Evolutionary conservation across 2,888 invertebrate genomes (phyloP).

Genomic region (Drosophila paucipuncta): DNA sequence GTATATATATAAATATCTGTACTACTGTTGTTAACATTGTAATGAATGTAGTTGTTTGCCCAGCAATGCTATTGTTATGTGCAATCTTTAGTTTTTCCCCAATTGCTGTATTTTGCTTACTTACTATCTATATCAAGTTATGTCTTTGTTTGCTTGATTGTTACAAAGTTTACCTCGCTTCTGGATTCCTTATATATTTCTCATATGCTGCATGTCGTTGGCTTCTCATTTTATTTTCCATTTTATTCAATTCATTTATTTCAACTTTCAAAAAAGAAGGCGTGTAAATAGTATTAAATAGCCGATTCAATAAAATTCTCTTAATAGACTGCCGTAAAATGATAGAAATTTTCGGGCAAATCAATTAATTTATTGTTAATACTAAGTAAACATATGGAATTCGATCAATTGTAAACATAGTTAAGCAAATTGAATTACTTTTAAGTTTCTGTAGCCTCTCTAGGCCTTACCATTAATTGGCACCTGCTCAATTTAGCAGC

Average conservation of each 20-base stretch:
- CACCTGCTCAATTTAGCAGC: constrained; percentile 50
- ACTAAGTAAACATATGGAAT: constrained; percentile 52
- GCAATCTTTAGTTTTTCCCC: neutral
- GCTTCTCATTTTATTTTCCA: constrained; percentile 33
- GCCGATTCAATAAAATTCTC: constrained; percentile 37
- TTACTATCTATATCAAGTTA: neutral
- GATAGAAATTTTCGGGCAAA: constrained; percentile 78
- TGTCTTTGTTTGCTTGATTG: constrained; percentile 4
- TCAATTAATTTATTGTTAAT: constrained; percentile 40
- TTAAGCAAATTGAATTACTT: constrained; percentile 71
- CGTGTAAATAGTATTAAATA: constrained; percentile 60
- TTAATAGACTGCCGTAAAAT: constrained; percentile 65
- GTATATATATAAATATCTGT: neutral
- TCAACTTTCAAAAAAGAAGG: constrained; percentile 43
- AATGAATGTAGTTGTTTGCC: constrained; percentile 10
- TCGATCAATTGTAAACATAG: constrained; percentile 57
- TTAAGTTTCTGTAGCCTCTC: constrained; percentile 65
- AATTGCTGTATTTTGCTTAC: neutral
- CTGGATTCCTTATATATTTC: neutral
- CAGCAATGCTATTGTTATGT: constrained; percentile 18
- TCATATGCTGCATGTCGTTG: constrained; percentile 36
- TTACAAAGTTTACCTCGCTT: neutral
- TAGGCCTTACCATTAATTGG: constrained; percentile 43
- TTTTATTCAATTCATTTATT: constrained; percentile 7
- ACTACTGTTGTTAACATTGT: neutral